Conservation (phyloP, 2,113 vertebrate species). For the Origma solitaria region DNA sequence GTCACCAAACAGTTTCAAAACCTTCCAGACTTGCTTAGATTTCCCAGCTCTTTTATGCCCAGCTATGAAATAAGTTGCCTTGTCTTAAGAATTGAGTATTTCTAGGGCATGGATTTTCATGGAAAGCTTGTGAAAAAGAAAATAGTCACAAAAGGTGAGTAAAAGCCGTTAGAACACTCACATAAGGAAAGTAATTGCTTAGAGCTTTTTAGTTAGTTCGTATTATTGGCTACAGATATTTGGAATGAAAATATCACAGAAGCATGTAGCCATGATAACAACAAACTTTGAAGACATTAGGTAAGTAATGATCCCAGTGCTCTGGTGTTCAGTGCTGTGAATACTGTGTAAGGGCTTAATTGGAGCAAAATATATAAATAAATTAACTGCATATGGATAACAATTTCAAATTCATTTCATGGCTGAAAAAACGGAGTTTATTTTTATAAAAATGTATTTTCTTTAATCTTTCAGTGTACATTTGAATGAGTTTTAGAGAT, state of each 20-base stretch:
- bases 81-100: background rate
- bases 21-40: background rate
- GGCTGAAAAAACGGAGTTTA: accelerated
- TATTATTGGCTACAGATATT: background rate
- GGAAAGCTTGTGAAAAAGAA: background rate
- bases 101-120: background rate
- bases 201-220: background rate
- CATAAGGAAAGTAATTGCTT: background rate
- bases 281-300: background rate
- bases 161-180: background rate
- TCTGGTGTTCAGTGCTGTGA: background rate
- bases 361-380: background rate
- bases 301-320: background rate
- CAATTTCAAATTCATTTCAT: background rate
- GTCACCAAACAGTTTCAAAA: background rate
- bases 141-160: background rate
- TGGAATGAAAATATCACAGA: background rate
- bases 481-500: background rate
- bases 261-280: background rate
- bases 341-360: background rate
- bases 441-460: background rate
- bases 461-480: background rate
- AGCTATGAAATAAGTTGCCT: background rate
- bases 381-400: background rate
- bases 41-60: background rate